Conservation (phyloP, 2,113 vertebrate genomes). For the Pleuronectes platessa region DNA sequence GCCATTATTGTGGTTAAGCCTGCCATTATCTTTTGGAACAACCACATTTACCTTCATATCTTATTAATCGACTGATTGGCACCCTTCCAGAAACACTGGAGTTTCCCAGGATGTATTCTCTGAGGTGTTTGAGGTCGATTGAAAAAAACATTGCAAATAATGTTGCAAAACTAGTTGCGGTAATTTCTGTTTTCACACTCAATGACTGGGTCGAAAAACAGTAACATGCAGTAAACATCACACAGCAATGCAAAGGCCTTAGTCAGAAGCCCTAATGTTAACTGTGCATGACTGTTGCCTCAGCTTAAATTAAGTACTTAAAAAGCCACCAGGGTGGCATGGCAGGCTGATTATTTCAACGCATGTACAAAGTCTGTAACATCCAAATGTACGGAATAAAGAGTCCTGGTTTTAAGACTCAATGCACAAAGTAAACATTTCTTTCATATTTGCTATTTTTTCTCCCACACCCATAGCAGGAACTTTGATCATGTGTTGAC, state of each 20-base stretch:
- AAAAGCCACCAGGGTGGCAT: constrained; percentile 47
- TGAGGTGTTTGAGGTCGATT: constrained; percentile 7
- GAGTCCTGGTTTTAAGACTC: neutral
- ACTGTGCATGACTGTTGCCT: constrained; percentile 59
- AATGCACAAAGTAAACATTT: neutral
- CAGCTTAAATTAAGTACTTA: constrained; percentile 56
- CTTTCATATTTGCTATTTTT: neutral
- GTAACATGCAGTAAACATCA: neutral
- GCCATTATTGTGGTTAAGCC: constrained; percentile 17
- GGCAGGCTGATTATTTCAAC: constrained; percentile 43
- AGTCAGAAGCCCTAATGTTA: constrained; percentile 68
- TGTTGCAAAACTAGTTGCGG: neutral
- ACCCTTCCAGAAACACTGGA: neutral
- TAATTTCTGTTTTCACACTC: neutral
- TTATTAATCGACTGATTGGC: constrained; percentile 11
- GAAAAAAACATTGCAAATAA: neutral
- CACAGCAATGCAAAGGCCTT: constrained; percentile 53
- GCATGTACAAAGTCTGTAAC: constrained; percentile 32
- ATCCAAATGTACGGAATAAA: constrained; percentile 23
- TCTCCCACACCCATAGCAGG: neutral
- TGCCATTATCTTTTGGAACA: constrained; percentile 12
- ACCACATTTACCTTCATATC: neutral
- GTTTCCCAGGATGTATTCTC: neutral
- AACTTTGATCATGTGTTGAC: neutral
- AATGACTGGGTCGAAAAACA: neutral